Percentiles rank a stretch among this genome's conserved stretches.
These are phyloP conservation scores for Rhamnusium bicolor DNA, from an alignment of 2,888 invertebrate species.

Conservation along the genomic window DNA sequence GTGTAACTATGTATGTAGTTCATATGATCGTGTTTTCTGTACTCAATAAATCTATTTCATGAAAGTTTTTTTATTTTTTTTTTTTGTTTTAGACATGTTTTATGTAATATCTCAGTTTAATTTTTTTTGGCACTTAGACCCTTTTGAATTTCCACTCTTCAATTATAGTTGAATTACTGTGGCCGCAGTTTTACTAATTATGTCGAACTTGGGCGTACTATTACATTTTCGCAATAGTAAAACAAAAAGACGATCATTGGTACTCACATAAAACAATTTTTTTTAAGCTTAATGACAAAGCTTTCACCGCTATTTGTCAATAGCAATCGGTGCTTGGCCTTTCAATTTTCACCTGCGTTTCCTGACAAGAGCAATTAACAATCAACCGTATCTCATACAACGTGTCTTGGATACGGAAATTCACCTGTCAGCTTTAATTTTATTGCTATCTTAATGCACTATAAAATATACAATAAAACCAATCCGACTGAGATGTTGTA, in stretches of 20 bases:
- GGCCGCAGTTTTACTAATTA: no score
- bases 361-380: neutral
- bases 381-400: neutral
- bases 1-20: no score
- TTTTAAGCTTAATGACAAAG: neutral
- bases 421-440: slow-evolving; percentile 47
- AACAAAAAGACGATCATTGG: neutral
- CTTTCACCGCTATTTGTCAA: neutral
- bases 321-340: neutral
- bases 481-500: slow-evolving; percentile 39
- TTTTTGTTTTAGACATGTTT: no score
- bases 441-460: slow-evolving; percentile 38
- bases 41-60: no score
- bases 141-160: no score
- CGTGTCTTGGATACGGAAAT: slow-evolving; percentile 33
- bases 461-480: slow-evolving; percentile 42
- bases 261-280: neutral
- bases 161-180: no score
- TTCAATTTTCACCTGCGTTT: neutral
- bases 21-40: no score
- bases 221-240: no score
- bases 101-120: no score
- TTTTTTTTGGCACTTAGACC: no score
- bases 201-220: no score
- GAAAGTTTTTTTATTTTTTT: no score